These are phyloP conservation scores for Drusus annulatus DNA, from an alignment of 1,140 invertebrate genomes.

Conservation along the genomic window DNA sequence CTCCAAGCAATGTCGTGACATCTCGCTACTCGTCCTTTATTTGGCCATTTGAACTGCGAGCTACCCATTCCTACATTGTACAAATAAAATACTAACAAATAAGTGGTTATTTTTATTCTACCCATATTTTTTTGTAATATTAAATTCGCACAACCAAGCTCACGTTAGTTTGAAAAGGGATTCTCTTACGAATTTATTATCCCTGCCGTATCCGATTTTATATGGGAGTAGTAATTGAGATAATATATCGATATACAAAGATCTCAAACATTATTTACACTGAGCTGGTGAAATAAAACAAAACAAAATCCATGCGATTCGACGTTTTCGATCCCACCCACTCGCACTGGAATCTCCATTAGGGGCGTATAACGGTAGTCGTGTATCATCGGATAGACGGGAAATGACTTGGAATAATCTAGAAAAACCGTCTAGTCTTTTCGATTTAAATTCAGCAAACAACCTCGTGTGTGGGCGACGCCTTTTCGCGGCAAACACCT, in stretches of 20 bases:
- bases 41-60: not conserved
- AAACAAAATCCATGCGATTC: not conserved
- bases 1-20: too few species aligned
- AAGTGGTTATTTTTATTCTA: too few species aligned
- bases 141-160: too few species aligned
- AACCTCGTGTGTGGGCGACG: conserved; percentile 14
- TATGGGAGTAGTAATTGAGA: too few species aligned
- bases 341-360: conserved; percentile 9
- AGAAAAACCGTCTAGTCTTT: conserved; percentile 45
- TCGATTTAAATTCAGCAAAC: conserved; percentile 48
- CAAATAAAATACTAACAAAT: too few species aligned
- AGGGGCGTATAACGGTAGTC: conserved; percentile 41
- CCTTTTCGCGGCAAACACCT: conserved; percentile 36
- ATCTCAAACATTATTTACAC: too few species aligned
- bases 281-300: conserved; percentile 10
- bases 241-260: too few species aligned
- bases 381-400: conserved; percentile 49
- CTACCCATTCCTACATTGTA: too few species aligned
- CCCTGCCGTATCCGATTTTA: too few species aligned
- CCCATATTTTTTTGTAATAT: too few species aligned
- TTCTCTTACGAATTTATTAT: too few species aligned
- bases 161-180: too few species aligned
- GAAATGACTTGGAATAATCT: conserved; percentile 51
- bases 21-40: conserved; percentile 6
- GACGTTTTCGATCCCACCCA: not conserved